phyloP scores from a whole-genome alignment of 2,113 vertebrate species.

The Oenanthe oenanthe region DNA sequence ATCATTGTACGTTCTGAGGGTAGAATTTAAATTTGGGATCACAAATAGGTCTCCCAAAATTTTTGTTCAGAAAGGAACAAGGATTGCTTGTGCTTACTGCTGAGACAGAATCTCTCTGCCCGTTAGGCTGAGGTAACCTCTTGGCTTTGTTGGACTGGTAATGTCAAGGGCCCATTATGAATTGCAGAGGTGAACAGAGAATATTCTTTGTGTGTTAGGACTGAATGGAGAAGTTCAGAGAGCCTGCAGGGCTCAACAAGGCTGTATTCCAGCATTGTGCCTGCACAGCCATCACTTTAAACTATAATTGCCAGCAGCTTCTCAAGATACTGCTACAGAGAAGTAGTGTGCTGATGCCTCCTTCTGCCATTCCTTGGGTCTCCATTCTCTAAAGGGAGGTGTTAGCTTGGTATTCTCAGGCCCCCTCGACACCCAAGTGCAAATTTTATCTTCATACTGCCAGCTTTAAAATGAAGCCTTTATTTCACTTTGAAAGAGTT shows the following conservation, averaged over 20 bases:
- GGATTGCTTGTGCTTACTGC: not conserved
- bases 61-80: not conserved
- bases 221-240: not conserved
- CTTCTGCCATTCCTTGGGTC: not conserved
- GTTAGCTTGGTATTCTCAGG: not conserved
- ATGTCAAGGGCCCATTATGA: not conserved
- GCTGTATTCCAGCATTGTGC: not conserved
- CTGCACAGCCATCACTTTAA: not conserved
- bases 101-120: not conserved
- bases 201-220: not conserved
- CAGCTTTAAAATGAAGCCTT: not conserved
- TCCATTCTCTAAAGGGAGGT: not conserved
- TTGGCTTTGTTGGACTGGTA: not conserved
- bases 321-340: not conserved
- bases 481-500: not conserved
- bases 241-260: not conserved
- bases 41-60: slow-evolving; percentile 22
- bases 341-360: not conserved
- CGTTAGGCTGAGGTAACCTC: not conserved
- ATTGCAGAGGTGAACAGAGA: not conserved
- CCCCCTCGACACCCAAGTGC: not conserved
- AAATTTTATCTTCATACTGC: not conserved
- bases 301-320: not conserved
- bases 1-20: not conserved
- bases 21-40: slow-evolving; percentile 45